These are phyloP conservation scores for Orgyia antiqua DNA, from an alignment of 2,888 invertebrate species.

Conservation along the genomic window DNA sequence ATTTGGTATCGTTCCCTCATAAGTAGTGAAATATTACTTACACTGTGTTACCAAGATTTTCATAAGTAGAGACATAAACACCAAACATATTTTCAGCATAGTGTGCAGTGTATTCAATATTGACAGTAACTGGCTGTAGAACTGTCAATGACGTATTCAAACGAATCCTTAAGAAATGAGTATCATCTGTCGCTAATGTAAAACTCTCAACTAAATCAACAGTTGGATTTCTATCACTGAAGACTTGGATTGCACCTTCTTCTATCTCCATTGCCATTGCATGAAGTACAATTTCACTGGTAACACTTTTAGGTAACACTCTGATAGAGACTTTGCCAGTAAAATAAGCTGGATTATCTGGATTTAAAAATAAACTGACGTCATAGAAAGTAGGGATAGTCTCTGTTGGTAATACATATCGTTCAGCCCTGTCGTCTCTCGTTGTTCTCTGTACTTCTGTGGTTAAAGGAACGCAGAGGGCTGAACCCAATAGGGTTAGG, in stretches of 20 bases:
- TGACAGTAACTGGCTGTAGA: constrained; percentile 59
- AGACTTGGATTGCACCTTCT: constrained; percentile 25
- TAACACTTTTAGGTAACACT: constrained; percentile 37
- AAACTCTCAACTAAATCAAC: constrained; percentile 29
- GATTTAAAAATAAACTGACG: constrained; percentile 64
- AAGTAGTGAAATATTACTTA: no score
- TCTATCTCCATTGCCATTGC: constrained; percentile 61
- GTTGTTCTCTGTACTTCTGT: constrained; percentile 4
- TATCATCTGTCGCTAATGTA: constrained; percentile 41
- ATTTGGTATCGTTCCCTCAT: no score
- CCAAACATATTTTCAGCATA: constrained; percentile 80
- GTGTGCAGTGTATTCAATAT: constrained; percentile 76
- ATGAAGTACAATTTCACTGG: constrained; percentile 58
- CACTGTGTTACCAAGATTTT: constrained; percentile 31
- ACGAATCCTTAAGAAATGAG: constrained; percentile 70
- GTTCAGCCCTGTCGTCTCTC: constrained; percentile 26
- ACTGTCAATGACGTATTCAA: constrained; percentile 42
- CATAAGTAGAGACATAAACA: constrained; percentile 79
- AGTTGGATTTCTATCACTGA: constrained; percentile 18
- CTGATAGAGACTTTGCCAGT: constrained; percentile 63
- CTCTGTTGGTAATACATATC: constrained; percentile 73
- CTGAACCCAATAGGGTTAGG: constrained; percentile 43
- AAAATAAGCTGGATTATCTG: constrained; percentile 56
- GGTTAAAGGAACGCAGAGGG: constrained; percentile 31
- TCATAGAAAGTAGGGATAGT: constrained; percentile 74